Evolutionary conservation across 2,888 invertebrate genomes (phyloP), one percentile per base, ranked within the genome.

Genomic region (Toxonevra muliebris): DNA sequence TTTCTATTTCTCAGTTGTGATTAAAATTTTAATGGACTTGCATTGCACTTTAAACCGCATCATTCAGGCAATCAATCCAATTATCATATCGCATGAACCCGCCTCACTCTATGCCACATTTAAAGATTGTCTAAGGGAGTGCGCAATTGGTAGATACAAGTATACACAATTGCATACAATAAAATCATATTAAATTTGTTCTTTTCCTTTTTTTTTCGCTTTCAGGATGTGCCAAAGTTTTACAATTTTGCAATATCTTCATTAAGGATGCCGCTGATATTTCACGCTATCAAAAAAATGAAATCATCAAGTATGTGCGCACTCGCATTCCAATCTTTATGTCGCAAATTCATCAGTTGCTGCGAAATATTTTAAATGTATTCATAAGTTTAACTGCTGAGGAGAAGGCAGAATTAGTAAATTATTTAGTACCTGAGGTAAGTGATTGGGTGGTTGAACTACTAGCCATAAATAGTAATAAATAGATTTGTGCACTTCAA

Each of bases 361-460:
- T 90, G 58, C 87, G 89, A 71, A 89, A 88, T 61, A 86, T 89
- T 57, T 88, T 89, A 74, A 87, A 86, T 62, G 89, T 90, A 53
- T 88, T 90, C 75, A 86, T 88, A 65, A 86, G 87, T 54, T 86
- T 91, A 79, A 87, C 87, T 53, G 84, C 86, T 15, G 84, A 87
- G 15, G 89, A 90, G 77, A 85, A 89, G 74, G 86, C 88, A 69
- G 89, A 90, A 76, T 87, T 91, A 70, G 89, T 90, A 41, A 87
- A 88, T 53, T 90, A 89, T 83, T 86, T 91, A 75, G 89, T 90
- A 77, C 90, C 91, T 74, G 90, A 91, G 86, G 90, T 90, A 82
- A 78, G 76, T 63, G 30, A 30, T 30, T n/a, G n/a, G n/a, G n/a
- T n/a, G n/a, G n/a, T n/a, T n/a, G n/a, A n/a, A n/a, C n/a, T n/a